These are phyloP conservation scores for Anguilla pacifica DNA, from an alignment of 2,797 vertebrate species.

Conservation along the genomic window DNA sequence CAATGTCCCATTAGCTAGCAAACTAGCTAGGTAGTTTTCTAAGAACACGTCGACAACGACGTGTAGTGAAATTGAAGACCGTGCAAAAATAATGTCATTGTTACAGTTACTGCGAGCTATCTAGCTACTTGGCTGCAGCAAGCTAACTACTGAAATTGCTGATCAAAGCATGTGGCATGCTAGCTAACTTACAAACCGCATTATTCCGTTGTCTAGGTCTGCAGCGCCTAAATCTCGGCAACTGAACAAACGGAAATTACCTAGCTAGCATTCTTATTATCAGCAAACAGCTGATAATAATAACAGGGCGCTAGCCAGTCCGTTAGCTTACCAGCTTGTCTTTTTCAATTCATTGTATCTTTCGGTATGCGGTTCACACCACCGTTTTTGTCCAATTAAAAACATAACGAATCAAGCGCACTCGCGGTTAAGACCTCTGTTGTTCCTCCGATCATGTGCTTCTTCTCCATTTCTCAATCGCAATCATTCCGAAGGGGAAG, in stretches of 20 bases:
- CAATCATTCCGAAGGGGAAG: slow-evolving; percentile 21
- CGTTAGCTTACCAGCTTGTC: background rate
- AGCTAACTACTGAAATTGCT: background rate
- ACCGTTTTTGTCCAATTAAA: background rate
- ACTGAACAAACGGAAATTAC: background rate
- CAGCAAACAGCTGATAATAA: background rate
- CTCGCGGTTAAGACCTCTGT: background rate
- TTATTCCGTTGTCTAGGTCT: background rate
- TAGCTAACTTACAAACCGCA: background rate
- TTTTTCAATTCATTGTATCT: slow-evolving; percentile 5
- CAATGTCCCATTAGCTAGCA: background rate
- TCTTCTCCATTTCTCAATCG: background rate
- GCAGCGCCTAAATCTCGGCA: background rate
- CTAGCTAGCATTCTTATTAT: background rate
- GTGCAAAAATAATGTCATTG: background rate
- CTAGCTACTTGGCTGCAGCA: background rate
- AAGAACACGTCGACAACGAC: slow-evolving; percentile 14
- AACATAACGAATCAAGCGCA: background rate
- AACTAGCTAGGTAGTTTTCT: background rate
- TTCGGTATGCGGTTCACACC: background rate
- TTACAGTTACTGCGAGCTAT: background rate
- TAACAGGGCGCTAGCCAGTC: background rate
- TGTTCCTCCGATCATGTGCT: background rate
- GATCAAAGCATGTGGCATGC: background rate
- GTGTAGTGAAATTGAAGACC: background rate